Conservation (phyloP, 2,888 invertebrate species). For the Drosophila putrida region DNA sequence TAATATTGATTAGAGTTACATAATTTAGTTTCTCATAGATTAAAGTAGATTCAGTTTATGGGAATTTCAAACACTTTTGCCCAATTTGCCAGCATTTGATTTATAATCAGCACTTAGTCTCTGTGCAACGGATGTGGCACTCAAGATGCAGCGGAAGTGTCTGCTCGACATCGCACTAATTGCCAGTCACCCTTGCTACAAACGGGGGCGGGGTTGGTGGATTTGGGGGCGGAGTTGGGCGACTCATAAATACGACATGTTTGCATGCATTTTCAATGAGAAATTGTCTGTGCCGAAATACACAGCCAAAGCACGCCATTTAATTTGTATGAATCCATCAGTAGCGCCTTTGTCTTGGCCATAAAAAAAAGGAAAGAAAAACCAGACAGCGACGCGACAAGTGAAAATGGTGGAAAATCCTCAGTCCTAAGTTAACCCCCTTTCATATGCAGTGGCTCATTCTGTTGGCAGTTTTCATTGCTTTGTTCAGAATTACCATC, state of each 20-base stretch:
- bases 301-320: slow-evolving; percentile 59
- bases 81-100: slow-evolving; percentile 55
- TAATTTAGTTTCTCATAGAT: neutral
- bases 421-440: slow-evolving; percentile 2
- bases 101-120: slow-evolving; percentile 29
- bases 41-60: neutral
- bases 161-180: slow-evolving; percentile 65
- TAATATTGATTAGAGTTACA: slow-evolving; percentile 8
- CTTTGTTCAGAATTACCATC: slow-evolving; percentile 81
- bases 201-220: neutral
- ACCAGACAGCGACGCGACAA: slow-evolving; percentile 62
- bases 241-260: slow-evolving; percentile 74
- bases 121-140: slow-evolving; percentile 65
- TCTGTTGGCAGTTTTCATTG: slow-evolving; percentile 72
- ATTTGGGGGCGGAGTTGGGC: slow-evolving; percentile 2
- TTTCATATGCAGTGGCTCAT: slow-evolving; percentile 32
- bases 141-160: slow-evolving; percentile 69
- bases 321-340: slow-evolving; percentile 82
- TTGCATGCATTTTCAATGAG: slow-evolving; percentile 78
- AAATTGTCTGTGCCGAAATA: slow-evolving; percentile 68
- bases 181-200: slow-evolving; percentile 45
- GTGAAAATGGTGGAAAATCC: slow-evolving; percentile 42
- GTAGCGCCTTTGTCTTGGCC: slow-evolving; percentile 71
- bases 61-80: slow-evolving; percentile 2
- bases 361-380: slow-evolving; percentile 22